Evolutionary conservation across 2,888 invertebrate species (phyloP).

Genomic region (Zygothrica quintamaculata): DNA sequence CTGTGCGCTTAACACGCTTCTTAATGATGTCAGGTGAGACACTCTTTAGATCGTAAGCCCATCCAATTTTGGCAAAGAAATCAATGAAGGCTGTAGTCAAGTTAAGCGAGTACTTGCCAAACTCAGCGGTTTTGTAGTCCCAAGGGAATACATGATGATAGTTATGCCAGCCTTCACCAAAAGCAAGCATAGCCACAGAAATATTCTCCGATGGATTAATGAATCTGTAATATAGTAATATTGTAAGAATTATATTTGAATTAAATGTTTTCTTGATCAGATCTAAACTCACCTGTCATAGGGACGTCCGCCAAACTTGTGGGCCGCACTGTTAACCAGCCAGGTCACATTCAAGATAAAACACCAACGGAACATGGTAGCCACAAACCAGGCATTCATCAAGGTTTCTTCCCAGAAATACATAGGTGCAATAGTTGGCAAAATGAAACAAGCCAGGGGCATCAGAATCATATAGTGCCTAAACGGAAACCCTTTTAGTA

Average conservation of each 20-base stretch:
- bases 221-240: constrained; percentile 80
- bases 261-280: neutral
- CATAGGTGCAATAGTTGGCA: constrained; percentile 91
- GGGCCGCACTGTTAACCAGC: constrained; percentile 95
- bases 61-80: constrained; percentile 92
- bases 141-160: constrained; percentile 94
- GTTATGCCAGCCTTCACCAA: constrained; percentile 93
- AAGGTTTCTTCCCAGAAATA: constrained; percentile 91
- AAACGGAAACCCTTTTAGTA: too few species aligned
- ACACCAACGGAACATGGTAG: constrained; percentile 91
- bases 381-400: constrained; percentile 88
- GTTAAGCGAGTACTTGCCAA: constrained; percentile 90
- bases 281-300: constrained; percentile 87
- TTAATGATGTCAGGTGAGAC: constrained; percentile 89
- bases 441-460: constrained; percentile 90
- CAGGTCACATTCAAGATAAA: constrained; percentile 94
- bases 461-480: constrained; percentile 91
- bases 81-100: constrained; percentile 92
- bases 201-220: constrained; percentile 89
- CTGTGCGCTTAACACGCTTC: constrained; percentile 89
- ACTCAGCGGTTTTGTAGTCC: constrained; percentile 93
- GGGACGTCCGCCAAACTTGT: constrained; percentile 91
- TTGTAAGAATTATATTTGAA: neutral
- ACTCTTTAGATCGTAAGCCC: constrained; percentile 94
- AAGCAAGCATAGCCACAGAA: constrained; percentile 87